phyloP scores from a whole-genome alignment of 2,888 invertebrate species.

The Lepidochitona cinerea region DNA sequence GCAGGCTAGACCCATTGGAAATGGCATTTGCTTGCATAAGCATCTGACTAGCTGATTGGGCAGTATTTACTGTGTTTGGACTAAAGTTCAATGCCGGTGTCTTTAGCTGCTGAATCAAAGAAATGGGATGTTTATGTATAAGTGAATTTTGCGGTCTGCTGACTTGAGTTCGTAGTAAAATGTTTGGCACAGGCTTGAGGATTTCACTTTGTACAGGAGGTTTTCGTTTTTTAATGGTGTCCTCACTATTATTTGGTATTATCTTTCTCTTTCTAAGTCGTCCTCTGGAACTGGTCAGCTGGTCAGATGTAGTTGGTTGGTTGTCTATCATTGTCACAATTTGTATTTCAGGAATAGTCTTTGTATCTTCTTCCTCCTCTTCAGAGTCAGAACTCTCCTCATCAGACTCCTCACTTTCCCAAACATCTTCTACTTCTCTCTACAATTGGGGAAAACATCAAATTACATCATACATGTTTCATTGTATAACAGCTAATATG shows the following conservation, averaged over 20 bases:
- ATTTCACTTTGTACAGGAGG: conserved; percentile 28
- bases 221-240: conserved; percentile 48
- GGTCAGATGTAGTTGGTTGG: conserved; percentile 40
- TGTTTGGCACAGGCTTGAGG: conserved; percentile 20
- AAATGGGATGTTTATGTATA: neutral
- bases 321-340: conserved; percentile 14
- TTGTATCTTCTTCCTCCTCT: conserved; percentile 21
- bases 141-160: neutral
- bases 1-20: too few relatives aligned
- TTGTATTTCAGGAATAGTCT: neutral
- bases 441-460: neutral
- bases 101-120: neutral
- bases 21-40: conserved; percentile 36
- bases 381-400: conserved; percentile 38
- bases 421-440: conserved; percentile 31
- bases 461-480: too few relatives aligned
- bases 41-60: conserved; percentile 29
- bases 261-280: conserved; percentile 58
- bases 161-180: conserved; percentile 17
- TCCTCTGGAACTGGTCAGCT: conserved; percentile 61
- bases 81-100: conserved; percentile 2
- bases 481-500: too few relatives aligned
- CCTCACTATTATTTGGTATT: conserved; percentile 63
- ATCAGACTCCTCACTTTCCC: conserved; percentile 42
- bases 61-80: neutral